phyloP scores from a whole-genome alignment of 2,113 vertebrate genomes.

The Odocoileus virginianus region DNA sequence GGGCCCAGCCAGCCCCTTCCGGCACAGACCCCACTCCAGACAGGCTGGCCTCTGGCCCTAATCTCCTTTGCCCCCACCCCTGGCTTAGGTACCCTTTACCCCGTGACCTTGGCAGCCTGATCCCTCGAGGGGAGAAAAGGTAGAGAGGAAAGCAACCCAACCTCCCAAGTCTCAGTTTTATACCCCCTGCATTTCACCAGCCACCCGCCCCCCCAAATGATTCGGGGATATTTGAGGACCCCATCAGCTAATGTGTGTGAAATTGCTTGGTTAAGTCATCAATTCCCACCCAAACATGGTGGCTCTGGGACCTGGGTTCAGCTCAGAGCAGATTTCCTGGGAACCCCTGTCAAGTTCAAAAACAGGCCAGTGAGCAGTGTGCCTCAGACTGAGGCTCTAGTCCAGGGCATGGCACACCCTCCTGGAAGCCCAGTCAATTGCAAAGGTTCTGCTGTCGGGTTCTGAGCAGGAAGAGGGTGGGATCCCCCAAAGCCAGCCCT shows the following conservation, averaged over 20 bases:
- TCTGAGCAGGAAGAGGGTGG: slow-evolving; percentile 30
- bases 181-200: neutral
- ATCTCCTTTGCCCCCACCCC: neutral
- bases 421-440: neutral
- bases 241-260: neutral
- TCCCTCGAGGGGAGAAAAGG: neutral
- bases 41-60: slow-evolving; percentile 2
- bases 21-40: neutral
- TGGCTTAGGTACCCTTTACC: neutral
- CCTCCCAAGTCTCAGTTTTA: neutral
- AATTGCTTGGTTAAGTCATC: neutral
- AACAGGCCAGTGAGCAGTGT: neutral
- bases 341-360: neutral
- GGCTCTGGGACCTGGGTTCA: neutral
- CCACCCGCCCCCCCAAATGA: neutral
- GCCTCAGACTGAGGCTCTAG: neutral
- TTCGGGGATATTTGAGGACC: neutral
- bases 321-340: neutral
- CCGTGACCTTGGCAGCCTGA: neutral
- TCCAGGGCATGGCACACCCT: neutral
- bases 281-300: neutral
- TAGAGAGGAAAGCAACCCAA: neutral
- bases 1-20: neutral
- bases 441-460: neutral
- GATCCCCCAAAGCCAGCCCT: neutral